phyloP scores from a whole-genome alignment of 2,113 vertebrate genomes.

The Sebastes fasciatus region DNA sequence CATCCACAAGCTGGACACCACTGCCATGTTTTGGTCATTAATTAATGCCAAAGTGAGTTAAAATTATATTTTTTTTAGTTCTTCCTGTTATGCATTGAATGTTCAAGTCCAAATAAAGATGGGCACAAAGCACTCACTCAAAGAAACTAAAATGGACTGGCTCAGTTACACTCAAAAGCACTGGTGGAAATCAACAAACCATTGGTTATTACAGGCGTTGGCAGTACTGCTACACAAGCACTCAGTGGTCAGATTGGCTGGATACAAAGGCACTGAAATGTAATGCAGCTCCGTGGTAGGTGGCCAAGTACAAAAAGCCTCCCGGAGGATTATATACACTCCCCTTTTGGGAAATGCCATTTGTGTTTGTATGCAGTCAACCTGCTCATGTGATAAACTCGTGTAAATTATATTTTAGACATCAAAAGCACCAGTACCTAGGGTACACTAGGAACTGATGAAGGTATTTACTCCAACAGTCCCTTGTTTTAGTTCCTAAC shows the following conservation, averaged over 20 bases:
- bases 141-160: slow-evolving; percentile 14
- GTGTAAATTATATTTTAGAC: slow-evolving; percentile 40
- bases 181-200: slow-evolving; percentile 21
- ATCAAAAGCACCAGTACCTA: background rate
- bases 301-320: slow-evolving; percentile 56
- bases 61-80: background rate
- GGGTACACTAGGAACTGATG: background rate
- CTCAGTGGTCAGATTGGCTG: slow-evolving; percentile 37
- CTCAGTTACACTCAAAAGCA: slow-evolving; percentile 16
- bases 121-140: background rate
- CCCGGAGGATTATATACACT: slow-evolving; percentile 58
- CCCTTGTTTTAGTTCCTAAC: background rate
- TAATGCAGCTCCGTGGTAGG: slow-evolving; percentile 58
- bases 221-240: slow-evolving; percentile 21
- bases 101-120: background rate
- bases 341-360: slow-evolving; percentile 46
- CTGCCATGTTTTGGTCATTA: slow-evolving; percentile 93
- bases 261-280: slow-evolving; percentile 41
- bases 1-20: slow-evolving; percentile 96
- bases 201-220: slow-evolving; percentile 18
- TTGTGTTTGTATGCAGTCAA: slow-evolving; percentile 41
- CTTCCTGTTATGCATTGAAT: background rate
- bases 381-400: slow-evolving; percentile 44
- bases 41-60: slow-evolving; percentile 92
- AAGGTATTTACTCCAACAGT: background rate